phyloP scores from a whole-genome alignment of 2,113 vertebrate species.

The Amia ocellicauda region DNA sequence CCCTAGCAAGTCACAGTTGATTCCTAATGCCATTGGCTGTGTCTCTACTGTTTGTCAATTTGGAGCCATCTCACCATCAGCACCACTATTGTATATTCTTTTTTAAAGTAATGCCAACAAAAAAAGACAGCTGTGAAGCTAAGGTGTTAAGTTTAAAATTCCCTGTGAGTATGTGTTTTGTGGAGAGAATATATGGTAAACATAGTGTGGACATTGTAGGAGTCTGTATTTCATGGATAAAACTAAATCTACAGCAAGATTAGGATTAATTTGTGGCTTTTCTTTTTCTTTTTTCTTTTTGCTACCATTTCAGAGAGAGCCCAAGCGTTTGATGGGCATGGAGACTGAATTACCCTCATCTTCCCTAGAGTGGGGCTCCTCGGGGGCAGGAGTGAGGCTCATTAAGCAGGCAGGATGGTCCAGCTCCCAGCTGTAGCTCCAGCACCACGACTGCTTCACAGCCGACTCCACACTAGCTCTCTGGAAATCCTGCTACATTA shows the following conservation, averaged over 20 bases:
- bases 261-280: slow-evolving; percentile 30
- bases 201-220: no score
- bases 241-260: slow-evolving; percentile 31
- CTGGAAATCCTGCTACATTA: not conserved
- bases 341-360: slow-evolving; percentile 42
- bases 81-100: no score
- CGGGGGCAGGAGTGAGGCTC: slow-evolving; percentile 53
- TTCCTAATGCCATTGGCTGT: no score
- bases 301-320: slow-evolving; percentile 43
- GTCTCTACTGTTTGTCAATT: no score
- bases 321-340: slow-evolving; percentile 39
- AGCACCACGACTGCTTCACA: slow-evolving; percentile 24
- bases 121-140: no score
- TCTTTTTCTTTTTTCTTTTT: no score
- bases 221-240: slow-evolving; percentile 4
- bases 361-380: slow-evolving; percentile 44
- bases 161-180: no score
- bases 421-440: slow-evolving; percentile 61
- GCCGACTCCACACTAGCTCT: slow-evolving; percentile 2
- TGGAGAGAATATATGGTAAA: no score
- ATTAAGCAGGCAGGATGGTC: slow-evolving; percentile 59
- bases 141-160: no score
- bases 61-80: no score
- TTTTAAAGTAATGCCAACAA: no score
- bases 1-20: no score